These are phyloP conservation scores for Hermodice carunculata DNA, from an alignment of 2,888 invertebrate species.

Conservation along the genomic window DNA sequence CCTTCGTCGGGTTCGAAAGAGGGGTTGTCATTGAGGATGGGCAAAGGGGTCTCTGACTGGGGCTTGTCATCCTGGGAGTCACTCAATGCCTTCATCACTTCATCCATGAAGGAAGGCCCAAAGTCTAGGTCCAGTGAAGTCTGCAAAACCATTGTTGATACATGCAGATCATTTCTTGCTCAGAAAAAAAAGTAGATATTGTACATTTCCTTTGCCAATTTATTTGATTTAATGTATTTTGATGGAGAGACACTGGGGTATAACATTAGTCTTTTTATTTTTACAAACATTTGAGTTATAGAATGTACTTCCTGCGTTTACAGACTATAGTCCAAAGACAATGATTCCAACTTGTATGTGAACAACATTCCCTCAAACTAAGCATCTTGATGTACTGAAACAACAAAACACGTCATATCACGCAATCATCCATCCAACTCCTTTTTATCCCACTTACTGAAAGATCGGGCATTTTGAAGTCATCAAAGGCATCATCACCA, in stretches of 20 bases:
- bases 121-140: conserved; percentile 59
- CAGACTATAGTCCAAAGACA: neutral
- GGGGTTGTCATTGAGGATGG: conserved; percentile 9
- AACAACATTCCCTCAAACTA: neutral
- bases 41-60: conserved; percentile 10
- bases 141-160: conserved; percentile 13
- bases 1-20: neutral
- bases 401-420: too few relatives aligned
- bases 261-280: too few relatives aligned
- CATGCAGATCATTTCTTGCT: too few relatives aligned
- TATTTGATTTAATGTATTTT: too few relatives aligned
- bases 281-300: neutral
- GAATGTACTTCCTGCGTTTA: neutral
- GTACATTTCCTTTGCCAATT: too few relatives aligned
- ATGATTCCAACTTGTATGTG: neutral
- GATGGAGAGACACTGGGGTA: too few relatives aligned
- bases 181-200: too few relatives aligned
- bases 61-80: conserved; percentile 30
- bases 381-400: too few relatives aligned
- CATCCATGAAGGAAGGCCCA: conserved; percentile 90
- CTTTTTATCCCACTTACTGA: conserved; percentile 49
- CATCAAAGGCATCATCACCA: conserved; percentile 51
- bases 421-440: too few relatives aligned
- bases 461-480: conserved; percentile 66
- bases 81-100: conserved; percentile 81